Base-by-base conservation (phyloP, 2,797 vertebrate species). In the Syngnathus rostellatus region DNA sequence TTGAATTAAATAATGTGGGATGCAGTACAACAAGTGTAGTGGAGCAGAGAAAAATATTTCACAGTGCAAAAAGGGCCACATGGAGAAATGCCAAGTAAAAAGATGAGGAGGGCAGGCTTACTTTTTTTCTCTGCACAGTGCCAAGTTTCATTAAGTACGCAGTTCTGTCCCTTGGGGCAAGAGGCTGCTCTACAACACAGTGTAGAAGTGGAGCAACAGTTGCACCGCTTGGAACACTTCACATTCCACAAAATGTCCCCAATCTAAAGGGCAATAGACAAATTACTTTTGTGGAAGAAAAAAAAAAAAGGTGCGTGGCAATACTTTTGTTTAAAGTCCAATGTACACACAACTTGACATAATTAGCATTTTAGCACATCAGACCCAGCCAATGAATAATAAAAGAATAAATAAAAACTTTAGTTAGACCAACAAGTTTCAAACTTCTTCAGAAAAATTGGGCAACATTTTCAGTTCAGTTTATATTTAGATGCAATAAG, bases 91-190 rank as follows among this genome's bases (percentile, higher is more conserved):
- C 74, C 83, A 69, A 76, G 83, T 65, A 79, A 61, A 90, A 85
- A 31, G 31, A 31, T 31, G 17, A 60, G 10, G 85, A 81, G 82
- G 86, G 79, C 70, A 38, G 54, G 63, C 76, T 64, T 75, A 81
- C 76, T 69, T 82, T 57, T 31, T 31, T 71, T 79, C 62, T 67
- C 68, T 73, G 80, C 60, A 73, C 75, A 87, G 78, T 79, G 80
- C 64, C 75, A 80, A 67, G 84, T 82, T 55, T 73, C 50, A 64
- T 85, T 87, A 59, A 80, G 72, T 80, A 80, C 75, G 82, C 72
- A 86, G 76, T 68, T 70, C 38, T 76, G 25, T 59, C 81, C 84
- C 81, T 83, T 21, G 0, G 74, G 84, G 82, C 72, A 81, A 46
- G 68, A 80, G 57, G 71, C 68, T 62, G 77, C 39, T 77, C 77